A percentile compares a stretch with the other conserved stretches of the same genome.
These are phyloP conservation scores for Euphonia xanthogaster DNA, from an alignment of 2,797 vertebrate genomes.

Conservation along the genomic window DNA sequence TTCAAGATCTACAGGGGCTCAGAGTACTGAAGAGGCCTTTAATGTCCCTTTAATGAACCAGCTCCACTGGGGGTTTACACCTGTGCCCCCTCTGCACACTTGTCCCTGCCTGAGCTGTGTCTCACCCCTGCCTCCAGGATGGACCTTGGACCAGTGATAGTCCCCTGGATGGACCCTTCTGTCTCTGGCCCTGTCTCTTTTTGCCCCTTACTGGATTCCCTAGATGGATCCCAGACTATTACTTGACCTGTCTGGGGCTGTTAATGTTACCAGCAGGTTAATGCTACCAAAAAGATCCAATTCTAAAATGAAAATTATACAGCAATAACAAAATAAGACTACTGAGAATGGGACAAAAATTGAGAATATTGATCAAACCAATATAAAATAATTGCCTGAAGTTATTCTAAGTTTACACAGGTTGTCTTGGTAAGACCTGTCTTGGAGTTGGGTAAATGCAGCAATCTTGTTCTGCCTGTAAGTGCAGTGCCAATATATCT, in stretches of 20 bases:
- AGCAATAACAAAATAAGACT: background rate
- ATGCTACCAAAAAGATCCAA: background rate
- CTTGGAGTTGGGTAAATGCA: background rate
- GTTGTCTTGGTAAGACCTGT: background rate
- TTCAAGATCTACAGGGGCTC: background rate
- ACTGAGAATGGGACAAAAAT: background rate
- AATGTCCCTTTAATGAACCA: background rate
- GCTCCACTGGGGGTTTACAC: background rate
- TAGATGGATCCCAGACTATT: background rate
- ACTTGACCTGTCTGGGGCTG: background rate
- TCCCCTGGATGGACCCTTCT: background rate
- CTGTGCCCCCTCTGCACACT: background rate
- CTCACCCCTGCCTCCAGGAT: background rate
- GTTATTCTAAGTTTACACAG: background rate
- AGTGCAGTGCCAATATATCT: background rate
- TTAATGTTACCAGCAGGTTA: background rate
- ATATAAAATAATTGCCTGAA: background rate
- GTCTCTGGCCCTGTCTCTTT: background rate
- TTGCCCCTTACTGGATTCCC: background rate
- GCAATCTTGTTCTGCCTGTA: background rate
- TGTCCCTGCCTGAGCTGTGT: background rate
- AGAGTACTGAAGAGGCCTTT: background rate
- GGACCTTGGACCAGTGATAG: background rate
- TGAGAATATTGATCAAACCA: background rate
- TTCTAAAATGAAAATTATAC: background rate